Base-by-base conservation (phyloP, 2,888 invertebrate genomes). In the Lobophora halterata region DNA sequence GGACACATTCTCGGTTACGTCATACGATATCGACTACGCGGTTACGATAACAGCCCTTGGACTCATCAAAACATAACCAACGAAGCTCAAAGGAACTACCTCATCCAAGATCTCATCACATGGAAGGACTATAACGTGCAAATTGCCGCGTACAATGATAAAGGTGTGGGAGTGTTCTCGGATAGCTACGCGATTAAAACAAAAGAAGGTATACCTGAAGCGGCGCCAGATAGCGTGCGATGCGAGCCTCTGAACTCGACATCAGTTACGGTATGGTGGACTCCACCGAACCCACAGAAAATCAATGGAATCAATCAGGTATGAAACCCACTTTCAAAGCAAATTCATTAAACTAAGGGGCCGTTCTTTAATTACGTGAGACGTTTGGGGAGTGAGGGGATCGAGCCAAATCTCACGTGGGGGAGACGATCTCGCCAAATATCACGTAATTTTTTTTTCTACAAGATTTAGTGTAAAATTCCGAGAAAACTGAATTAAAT, bases 61-160 rank as follows among this genome's bases (percentile, higher is more conserved):
- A 96, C 94, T 2, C 89, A 91, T 61, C 92, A 95, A 64, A 98
- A 97, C 72, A 95, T 98, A 8, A 96, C 97, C 0, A 97, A 97
- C 72, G 96, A 97, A 70, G 95, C 95, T 0, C 96, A 97, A 68
- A 91, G 96, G 57, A 97, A 95, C 73, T 97, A 93, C 66, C 89
- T 97, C 1, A 95, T 99, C 33, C 86, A 94, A 58, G 97, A 97
- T 63, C 88, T 99, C 47, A 98, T 98, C 41, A 97, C 97, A 0
- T 99, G 98, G 97, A 97, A 98, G 73, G 97, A 97, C 78, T 99
- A 99, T 69, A 93, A 96, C 33, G 93, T 99, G 0, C 96, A 97
- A 86, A 97, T 99, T 41, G 97, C 99, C 0, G 97, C 98, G 0
- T 99, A 95, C 72, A 99, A 99, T 74, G 95, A 96, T 57, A 97